Evolutionary conservation across 2,888 invertebrate species (phyloP).

Genomic region (Malachius bipustulatus): DNA sequence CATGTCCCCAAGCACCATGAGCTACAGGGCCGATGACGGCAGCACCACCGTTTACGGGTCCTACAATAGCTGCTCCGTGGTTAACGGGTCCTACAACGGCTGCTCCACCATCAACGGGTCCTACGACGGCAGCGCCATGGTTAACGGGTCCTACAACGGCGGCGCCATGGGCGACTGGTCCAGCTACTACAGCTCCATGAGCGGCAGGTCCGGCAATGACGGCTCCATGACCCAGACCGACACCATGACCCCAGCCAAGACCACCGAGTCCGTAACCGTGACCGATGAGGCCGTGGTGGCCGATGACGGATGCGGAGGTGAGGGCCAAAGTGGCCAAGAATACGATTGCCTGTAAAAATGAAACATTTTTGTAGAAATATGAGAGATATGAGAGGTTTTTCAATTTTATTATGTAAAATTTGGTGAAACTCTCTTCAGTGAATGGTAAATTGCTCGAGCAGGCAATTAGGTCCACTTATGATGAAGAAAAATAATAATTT

Average conservation of each 20-base stretch:
- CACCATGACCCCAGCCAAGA: conserved; percentile 9
- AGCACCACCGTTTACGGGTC: conserved; percentile 9
- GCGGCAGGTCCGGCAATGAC: conserved; percentile 11
- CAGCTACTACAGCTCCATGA: conserved; percentile 8
- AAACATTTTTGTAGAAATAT: no score
- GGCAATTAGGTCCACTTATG: no score
- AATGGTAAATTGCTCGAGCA: no score
- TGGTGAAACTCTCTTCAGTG: no score
- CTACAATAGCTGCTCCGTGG: conserved; percentile 13
- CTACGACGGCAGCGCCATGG: conserved; percentile 14
- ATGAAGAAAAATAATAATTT: no score
- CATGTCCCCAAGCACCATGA: conserved; percentile 8
- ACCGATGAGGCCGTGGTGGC: no score
- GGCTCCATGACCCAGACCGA: conserved; percentile 8
- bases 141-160: conserved; percentile 7
- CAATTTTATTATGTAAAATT: no score
- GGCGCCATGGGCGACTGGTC: conserved; percentile 10
- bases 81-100: conserved; percentile 10
- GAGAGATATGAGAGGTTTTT: no score
- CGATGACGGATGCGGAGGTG: no score
- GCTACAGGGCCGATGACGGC: no score
- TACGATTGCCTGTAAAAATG: no score
- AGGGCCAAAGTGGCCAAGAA: no score
- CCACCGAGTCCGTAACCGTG: conserved; percentile 12
- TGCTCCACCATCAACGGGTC: conserved; percentile 3